Evolutionary conservation across 2,888 invertebrate species (phyloP), one percentile per base, ranked within the genome.

Genomic region (Microctonus hyperodae): DNA sequence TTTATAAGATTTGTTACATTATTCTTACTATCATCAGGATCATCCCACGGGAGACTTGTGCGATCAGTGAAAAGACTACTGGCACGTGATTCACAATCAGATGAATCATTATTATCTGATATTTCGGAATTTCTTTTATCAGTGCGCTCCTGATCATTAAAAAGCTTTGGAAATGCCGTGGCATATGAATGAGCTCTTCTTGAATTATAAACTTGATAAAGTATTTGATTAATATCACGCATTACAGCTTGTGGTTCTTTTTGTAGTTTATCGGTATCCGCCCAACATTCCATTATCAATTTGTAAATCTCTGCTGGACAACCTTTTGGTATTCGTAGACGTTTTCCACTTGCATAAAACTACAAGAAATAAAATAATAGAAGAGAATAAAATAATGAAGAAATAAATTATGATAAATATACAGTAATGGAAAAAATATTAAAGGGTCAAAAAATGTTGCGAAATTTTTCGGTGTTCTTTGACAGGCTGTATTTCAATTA

Each of bases 181-280:
- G 88, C 86, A 76, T 90, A 91, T 1, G 88, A 85, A 78, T 90
- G 89, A 20, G 82, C 85, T 67, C 88, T 83, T 72, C 90, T 85
- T 1, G 89, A 88, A 78, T 90, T 90, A 74, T 88, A 90, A 3
- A 90, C 89, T 85, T 91, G 89, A 79, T 92, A 91, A 71, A 92
- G 85, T 79, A 93, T 89, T 82, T 92, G 92, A 85, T 92, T 92
- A 73, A 94, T 90, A 85, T 94, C 93, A 80, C 94, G 88, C 89
- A 95, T 92, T 76, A 95, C 91, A 70, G 90, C 91, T 85, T 95
- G 95, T 62, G 93, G 95, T 75, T 92, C 90, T 81, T 92, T 91
- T 25, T 92, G 85, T 55, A 87, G 85, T 66, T 89, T 89, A 7
- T 91, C 90, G 81, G 92, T 90, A 62, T 87, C 84, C 76, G 90